Conservation (phyloP, 2,113 vertebrate species). For the Alexandromys fortis region DNA sequence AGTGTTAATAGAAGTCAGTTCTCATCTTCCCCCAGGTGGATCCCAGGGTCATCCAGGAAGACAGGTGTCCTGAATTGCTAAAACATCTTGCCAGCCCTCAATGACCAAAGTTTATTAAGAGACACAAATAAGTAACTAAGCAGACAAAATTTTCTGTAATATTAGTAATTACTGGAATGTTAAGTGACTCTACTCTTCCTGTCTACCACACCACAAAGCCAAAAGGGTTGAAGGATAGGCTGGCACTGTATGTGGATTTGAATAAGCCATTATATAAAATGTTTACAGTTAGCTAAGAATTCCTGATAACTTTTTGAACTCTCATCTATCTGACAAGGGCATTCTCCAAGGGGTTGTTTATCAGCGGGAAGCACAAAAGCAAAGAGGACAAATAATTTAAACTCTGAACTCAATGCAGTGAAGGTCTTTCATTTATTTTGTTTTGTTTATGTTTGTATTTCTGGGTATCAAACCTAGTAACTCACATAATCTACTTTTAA, state of each 20-base stretch:
- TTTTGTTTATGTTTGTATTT: background rate
- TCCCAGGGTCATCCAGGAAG: background rate
- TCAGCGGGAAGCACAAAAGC: background rate
- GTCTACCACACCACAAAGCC: conserved; percentile 3
- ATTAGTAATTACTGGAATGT: conserved; percentile 37
- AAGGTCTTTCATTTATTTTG: background rate
- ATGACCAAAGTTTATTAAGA: conserved; percentile 2
- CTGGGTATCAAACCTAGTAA: background rate
- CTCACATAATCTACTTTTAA: background rate
- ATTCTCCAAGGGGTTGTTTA: conserved; percentile 45
- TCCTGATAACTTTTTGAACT: conserved; percentile 17
- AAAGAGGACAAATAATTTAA: conserved; percentile 27
- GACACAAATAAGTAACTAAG: conserved; percentile 33
- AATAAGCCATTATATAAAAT: conserved; percentile 48
- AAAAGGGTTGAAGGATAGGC: conserved; percentile 4
- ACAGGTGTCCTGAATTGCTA: background rate
- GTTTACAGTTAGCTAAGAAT: conserved; percentile 33
- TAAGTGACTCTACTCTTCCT: conserved; percentile 24
- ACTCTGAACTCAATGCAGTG: background rate
- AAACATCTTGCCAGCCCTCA: background rate
- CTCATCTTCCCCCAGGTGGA: background rate
- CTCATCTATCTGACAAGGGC: background rate
- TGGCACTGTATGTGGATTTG: conserved; percentile 33
- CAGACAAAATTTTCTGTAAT: conserved; percentile 16
- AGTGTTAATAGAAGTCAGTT: too few relatives aligned